Evolutionary conservation across 2,113 vertebrate genomes (phyloP).

Genomic region (Plotosus lineatus): DNA sequence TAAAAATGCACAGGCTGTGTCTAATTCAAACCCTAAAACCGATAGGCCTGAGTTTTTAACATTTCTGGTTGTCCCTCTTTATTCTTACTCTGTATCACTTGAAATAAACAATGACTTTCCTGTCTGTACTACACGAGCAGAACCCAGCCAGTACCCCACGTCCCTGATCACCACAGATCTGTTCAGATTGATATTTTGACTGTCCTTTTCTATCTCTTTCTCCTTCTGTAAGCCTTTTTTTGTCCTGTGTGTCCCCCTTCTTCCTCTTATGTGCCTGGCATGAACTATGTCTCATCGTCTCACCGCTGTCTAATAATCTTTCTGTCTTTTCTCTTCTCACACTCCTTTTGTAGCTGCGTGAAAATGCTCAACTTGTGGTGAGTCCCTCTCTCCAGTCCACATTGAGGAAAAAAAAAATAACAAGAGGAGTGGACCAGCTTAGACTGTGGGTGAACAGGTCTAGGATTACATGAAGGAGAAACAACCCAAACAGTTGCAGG

Average conservation of each 20-base stretch:
- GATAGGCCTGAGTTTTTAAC: slow-evolving; percentile 21
- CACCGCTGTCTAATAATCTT: slow-evolving; percentile 87
- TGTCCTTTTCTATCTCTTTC: slow-evolving; percentile 44
- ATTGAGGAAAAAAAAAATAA: slow-evolving; percentile 71
- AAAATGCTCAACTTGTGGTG: slow-evolving; percentile 99
- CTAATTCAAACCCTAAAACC: slow-evolving; percentile 40
- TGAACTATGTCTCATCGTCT: slow-evolving; percentile 79
- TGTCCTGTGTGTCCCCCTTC: slow-evolving; percentile 35
- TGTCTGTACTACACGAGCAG: not conserved
- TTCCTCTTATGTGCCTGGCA: slow-evolving; percentile 58
- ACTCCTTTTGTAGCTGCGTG: slow-evolving; percentile 95
- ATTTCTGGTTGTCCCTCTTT: not conserved
- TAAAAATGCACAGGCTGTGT: slow-evolving; percentile 32
- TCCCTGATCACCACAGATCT: slow-evolving; percentile 20
- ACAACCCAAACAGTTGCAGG: slow-evolving; percentile 39
- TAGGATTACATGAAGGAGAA: not conserved
- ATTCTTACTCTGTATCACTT: not conserved
- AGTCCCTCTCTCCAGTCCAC: slow-evolving; percentile 98
- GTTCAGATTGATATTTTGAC: slow-evolving; percentile 4
- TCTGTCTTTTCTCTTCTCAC: slow-evolving; percentile 89
- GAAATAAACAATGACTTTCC: not conserved
- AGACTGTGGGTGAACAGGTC: slow-evolving; percentile 59
- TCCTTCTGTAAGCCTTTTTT: slow-evolving; percentile 27
- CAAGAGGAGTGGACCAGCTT: slow-evolving; percentile 86
- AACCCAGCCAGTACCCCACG: not conserved